Evolutionary conservation across 2,113 vertebrate species (phyloP), one percentile per base, ranked within the genome.

Genomic region (Pao palembangensis): DNA sequence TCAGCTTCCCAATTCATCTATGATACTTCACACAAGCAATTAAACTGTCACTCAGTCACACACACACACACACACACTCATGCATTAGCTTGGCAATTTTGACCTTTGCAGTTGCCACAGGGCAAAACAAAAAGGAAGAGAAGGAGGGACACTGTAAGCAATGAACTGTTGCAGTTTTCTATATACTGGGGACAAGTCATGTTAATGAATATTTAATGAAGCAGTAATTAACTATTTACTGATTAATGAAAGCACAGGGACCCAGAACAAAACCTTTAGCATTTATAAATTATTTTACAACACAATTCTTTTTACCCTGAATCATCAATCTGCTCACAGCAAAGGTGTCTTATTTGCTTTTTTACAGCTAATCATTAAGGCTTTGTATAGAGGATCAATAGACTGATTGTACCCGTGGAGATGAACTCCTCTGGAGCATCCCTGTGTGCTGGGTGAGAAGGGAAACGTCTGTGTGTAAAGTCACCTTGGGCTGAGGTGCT

Each of bases 131-230:
- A 41, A 41, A 55, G 44, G 17, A 38, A 20, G 47, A 34, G 18
- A 8, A 18, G 18, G 18, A 51, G 17, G 18, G 18, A 19, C 13
- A 20, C 17, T 48, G 47, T 46, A 71, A 64, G 69, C 15, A 15
- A 49, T 53, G 55, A 62, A 65, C 34, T 34, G 21, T 31, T 63
- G 48, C 47, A 51, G 28, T 65, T 61, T 78, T 15, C 16, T 69
- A 67, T 17, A 47, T 41, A 43, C 61, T 57, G 38, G 49, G 56
- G 61, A 69, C 64, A 66, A 75, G 68, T 62, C 38, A 28, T 55
- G 51, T 42, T 61, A 73, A 78, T 71, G 48, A 73, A 62, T 65
- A 23, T 75, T 80, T 78, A 56, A 75, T 60, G 47, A 67, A 72
- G 59, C 7, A 31, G 48, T 25, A 71, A 83, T 78, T 76, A 67